A percentile compares a stretch with the other conserved stretches of the same genome.
Evolutionary conservation across 2,113 vertebrate species (phyloP).

Genomic region (Eulemur rufifrons): DNA sequence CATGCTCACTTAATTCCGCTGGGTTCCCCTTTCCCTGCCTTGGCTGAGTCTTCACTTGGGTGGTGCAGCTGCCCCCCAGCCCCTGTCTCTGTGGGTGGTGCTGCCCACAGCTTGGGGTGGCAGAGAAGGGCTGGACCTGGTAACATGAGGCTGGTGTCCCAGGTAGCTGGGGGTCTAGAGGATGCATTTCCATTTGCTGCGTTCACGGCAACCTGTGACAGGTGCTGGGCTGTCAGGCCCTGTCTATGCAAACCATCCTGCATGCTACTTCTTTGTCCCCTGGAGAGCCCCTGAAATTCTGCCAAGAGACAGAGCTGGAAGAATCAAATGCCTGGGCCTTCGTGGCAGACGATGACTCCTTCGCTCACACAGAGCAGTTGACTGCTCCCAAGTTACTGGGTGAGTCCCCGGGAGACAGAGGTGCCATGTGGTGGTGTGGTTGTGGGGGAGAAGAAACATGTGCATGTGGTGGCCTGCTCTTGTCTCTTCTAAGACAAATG

Average conservation of each 20-base stretch:
- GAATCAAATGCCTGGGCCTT: neutral
- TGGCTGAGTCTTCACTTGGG: neutral
- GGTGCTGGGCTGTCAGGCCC: neutral
- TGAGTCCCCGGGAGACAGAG: rapidly evolving
- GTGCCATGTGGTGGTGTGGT: neutral
- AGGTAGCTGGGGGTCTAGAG: neutral
- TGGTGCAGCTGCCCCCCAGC: rapidly evolving
- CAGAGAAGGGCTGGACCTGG: neutral
- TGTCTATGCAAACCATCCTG: neutral
- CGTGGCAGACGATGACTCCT: neutral
- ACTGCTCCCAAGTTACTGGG: neutral
- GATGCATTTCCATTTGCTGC: neutral
- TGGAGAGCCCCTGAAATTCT: neutral
- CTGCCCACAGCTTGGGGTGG: rapidly evolving
- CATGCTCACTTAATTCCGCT: neutral
- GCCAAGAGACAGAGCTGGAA: neutral
- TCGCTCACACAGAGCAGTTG: neutral
- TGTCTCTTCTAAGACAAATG: neutral
- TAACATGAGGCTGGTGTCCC: rapidly evolving
- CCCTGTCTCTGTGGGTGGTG: rapidly evolving
- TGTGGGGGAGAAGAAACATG: no score
- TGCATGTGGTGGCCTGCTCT: rapidly evolving
- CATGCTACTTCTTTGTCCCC: neutral
- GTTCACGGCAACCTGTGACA: rapidly evolving
- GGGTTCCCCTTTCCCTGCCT: neutral